Evolutionary conservation across 2,888 invertebrate species (phyloP), one percentile per base, ranked within the genome.

Genomic region (Mythimna albipuncta): DNA sequence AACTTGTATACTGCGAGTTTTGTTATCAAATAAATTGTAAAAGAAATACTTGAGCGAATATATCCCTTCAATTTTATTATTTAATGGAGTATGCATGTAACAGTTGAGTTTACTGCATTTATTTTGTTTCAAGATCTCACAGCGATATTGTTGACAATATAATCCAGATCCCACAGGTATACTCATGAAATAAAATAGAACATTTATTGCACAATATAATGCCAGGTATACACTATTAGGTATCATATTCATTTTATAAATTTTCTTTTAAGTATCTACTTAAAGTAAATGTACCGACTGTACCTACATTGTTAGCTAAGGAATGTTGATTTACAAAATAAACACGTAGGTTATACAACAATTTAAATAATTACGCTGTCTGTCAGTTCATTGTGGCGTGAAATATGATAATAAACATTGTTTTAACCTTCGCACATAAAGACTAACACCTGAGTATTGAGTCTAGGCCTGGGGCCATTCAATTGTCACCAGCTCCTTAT

Each of bases 391-490:
- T 82, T 79, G 59, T 68, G 21, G 69, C 72, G 69, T 73, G 74
- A 73, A 80, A 82, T 82, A 79, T 83, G 79, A 79, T 73, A 82
- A 73, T 83, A 64, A 73, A 74, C 79, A 80, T 82, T 79, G 72
- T 82, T 26, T 66, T 81, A 81, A 75, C 83, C 82, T 83, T 81
- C 69, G 82, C 52, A 58, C 59, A 59, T 82, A 73, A 69, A 79
- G 61, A 52, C 61, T 68, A 73, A 82, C 66, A 72, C 75, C 72
- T 83, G 75, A 80, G 77, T 77, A 77, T 69, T 70, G 69, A 70
- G 47, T 62, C 16, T 54, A 73, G 58, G 72, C 64, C 57, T 55
- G 58, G 55, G 50, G 66, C 64, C 32, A 72, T 73, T 65, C 70
- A 57, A 75, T 83, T 85, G 79, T 82, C 79, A 76, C 71, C 66